Evolutionary conservation across 2,888 invertebrate species (phyloP), one percentile per base, ranked within the genome.

Genomic region (Campoletis raptor): DNA sequence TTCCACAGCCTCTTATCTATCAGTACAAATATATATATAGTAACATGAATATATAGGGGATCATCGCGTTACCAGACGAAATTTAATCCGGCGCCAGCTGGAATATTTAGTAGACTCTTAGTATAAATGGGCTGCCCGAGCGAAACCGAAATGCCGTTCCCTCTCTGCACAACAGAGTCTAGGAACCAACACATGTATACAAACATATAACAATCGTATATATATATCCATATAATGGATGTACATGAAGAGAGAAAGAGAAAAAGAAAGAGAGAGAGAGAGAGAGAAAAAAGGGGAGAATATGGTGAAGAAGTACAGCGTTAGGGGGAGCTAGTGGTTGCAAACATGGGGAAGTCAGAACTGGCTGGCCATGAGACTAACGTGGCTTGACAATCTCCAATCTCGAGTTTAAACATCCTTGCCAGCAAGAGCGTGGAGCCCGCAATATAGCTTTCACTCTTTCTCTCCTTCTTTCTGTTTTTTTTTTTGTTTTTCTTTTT

Each of bases 81-180:
- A 86, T 86, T 86, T 86, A 84, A 86, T 86, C 86, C 86, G 86
- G 88, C 86, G 85, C 86, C 83, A 83, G 79, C 80, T 86, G 86
- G 85, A 88, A 87, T 88, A 88, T 88, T 88, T 88, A 88, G 85
- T 87, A 87, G 87, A 87, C 87, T 87, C 87, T 87, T 85, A 84
- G 83, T 87, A 83, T 84, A 88, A 88, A 87, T 87, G 88, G 84
- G 83, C 77, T 88, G 81, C 79, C 87, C 86, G 83, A 77, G 85
- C 82, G 85, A 87, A 87, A 87, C 81, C 83, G 73, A 87, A 88
- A 85, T 84, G 81, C 78, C 70, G 54, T 81, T 74, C 48, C 64
- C 81, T 82, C 67, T 67, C 80, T 24, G 67, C 57, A 57, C 67
- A 76, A 69, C 76, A 81, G 81, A 42, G 37, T 7, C 54, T 66